Percentiles rank a stretch among this genome's conserved stretches.
Conservation (phyloP, 2,888 invertebrate species). For the Esperia sulphurella region DNA sequence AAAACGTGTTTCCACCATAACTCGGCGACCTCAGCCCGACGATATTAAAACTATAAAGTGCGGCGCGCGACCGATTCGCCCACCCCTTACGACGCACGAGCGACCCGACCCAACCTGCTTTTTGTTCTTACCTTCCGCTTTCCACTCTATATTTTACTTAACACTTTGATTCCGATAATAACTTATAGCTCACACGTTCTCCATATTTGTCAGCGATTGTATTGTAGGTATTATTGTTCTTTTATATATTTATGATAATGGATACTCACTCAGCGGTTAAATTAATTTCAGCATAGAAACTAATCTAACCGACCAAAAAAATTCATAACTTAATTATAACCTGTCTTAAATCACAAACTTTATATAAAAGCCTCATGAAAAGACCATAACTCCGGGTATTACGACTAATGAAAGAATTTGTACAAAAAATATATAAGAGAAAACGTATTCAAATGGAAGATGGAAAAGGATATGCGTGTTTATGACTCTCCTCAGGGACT, state of each 20-base stretch:
- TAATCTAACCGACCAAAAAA: no score
- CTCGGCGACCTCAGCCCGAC: conserved; percentile 54
- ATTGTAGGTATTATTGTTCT: no score
- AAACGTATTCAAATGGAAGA: conserved; percentile 60
- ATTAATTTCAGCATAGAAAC: no score
- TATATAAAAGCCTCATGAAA: background rate
- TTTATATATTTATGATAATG: no score
- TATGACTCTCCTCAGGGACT: conserved; percentile 64
- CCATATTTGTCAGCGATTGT: no score
- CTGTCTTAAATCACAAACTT: background rate
- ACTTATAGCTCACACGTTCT: background rate
- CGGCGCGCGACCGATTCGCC: conserved; percentile 54
- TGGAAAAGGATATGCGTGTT: conserved; percentile 68
- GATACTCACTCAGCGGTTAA: no score
- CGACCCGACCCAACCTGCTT: conserved; percentile 32
- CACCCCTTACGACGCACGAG: conserved; percentile 26
- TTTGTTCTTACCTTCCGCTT: conserved; percentile 37
- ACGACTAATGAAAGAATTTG: conserved; percentile 27
- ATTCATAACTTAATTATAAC: background rate
- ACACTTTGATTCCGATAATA: conserved; percentile 30
- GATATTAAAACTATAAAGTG: conserved; percentile 78
- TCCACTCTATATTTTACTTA: conserved; percentile 31
- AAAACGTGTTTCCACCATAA: conserved; percentile 56
- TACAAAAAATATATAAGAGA: conserved; percentile 31
- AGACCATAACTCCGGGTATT: conserved; percentile 7